Evolutionary conservation across 2,797 vertebrate genomes (phyloP), one percentile per base, ranked within the genome.

Genomic region (Falco rusticolus): DNA sequence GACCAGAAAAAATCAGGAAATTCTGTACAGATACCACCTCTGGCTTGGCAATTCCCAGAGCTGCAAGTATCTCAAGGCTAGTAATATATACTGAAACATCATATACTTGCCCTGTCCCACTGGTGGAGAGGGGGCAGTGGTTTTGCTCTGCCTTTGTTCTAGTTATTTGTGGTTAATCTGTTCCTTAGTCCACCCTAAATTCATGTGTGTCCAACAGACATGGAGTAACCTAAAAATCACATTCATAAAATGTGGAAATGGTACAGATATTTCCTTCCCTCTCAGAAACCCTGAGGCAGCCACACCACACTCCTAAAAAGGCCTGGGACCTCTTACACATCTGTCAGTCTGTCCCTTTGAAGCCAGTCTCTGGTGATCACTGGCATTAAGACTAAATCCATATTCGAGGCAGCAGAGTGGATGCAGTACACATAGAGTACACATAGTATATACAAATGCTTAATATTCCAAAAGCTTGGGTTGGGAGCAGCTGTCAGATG

Each of bases 391-490:
- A 72, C 5, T 85, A 69, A 76, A 90, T 33, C 34, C 6, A 1
- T 69, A 53, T 71, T 66, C 95, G 86, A 93, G 91, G 77, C 81
- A 84, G 65, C 65, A 61, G 33, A 41, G 16, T 87, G 76, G 59
- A 91, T 92, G 80, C 65, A 71, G 41, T 72, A 48, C 22, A 72
- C 28, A 91, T 43, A 26, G 26, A 90, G 77, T 87, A 37, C 25
- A 84, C 65, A 37, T n/a, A 51, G 17, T 47, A 20, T 33, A 48
- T 71, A 69, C 29, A 78, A 56, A 51, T 85, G 64, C 43, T 48
- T 60, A 41, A 63, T 33, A 71, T 41, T 94, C 87, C 90, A 88
- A 95, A 93, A 61, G 16, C 51, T 92, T 95, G 24, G 8, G 26
- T 77, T 75, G 88, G 22, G 37, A 93, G 28, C 37, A 94, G 13